Base-by-base conservation (phyloP, 2,113 vertebrate species). In the Eonycteris spelaea region DNA sequence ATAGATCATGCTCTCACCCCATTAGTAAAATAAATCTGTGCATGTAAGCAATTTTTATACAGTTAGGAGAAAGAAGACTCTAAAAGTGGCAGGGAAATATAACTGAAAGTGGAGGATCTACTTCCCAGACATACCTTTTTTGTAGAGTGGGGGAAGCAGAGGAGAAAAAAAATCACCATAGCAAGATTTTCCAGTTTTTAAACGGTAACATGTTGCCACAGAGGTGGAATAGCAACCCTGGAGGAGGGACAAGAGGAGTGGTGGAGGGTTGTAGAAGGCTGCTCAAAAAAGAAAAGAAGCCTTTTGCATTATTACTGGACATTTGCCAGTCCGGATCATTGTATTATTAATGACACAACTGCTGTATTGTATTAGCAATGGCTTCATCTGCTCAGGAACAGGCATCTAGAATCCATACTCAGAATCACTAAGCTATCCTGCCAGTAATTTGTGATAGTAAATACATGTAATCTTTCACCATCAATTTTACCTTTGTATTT, bases 21-120 rank as follows among this genome's bases (percentile, higher is more conserved):
- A 18, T 91, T 90, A 77, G 78, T 51, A 85, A 75, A 91, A 90
- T 89, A 78, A 86, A 95, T 15, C 35, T 57, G n/a, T 83, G 12
- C 45, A 13, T 40, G 0, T 38, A 88, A 94, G 63, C 67, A 75
- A 24, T 70, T 87, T 74, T 77, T 61, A 45, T 68, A 79, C 22
- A 82, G 28, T 63, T 75, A 53, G 86, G 43, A 77, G 40, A 90
- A 80, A 43, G 79, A 94, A 51, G 33, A 40, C 7, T 77, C 35
- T 92, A 30, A 61, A 55, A 85, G 24, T 57, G 48, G 30, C 51
- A 70, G 63, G 91, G n/a, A 94, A 63, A 24, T 67, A 9, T 67
- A 86, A 16, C 38, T 7, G 11, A 86, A 35, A 38, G 70, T 26
- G 30, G 21, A 96, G n/a, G 15, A 51, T 16, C 26, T 88, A 3